Evolutionary conservation across 2,888 invertebrate genomes (phyloP), one percentile per base, ranked within the genome.

Genomic region (Melinaea marsaeus): DNA sequence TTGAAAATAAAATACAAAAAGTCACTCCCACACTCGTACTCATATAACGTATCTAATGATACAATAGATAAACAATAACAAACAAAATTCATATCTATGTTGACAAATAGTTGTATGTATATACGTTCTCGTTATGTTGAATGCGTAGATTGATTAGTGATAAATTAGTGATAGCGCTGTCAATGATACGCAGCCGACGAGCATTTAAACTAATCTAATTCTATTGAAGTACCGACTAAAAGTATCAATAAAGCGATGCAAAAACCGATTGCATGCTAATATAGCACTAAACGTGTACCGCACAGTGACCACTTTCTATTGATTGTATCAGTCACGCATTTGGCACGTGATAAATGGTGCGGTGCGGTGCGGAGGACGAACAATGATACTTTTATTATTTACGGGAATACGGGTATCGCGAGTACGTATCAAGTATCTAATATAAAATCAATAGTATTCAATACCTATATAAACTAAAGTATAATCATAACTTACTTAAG

Each of bases 371-470:
- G 51, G 32, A 51, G 51, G 51, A 32, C 32, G 4, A 32, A 51
- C 51, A 32, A 51, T 51, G 32, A 51, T 51, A 51, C 51, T 51
- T 51, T 51, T 51, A 51, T 51, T 51, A 51, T 51, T 51, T 51
- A 51, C 51, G 51, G 48, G 48, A 48, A 7, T 22, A n/a, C 22
- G n/a, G 32, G 32, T 32, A 51, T 32, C 51, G 4, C 11, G 7
- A 51, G 51, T 51, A 9, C 32, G 2, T 51, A 51, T 42, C 42
- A 42, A 7, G 11, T 42, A 42, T 9, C 42, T 42, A 42, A 42
- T 11, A 42, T 9, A 9, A 42, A 42, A 42, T 42, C 42, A 42
- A 11, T 22, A 42, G 42, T 42, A 42, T 42, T 9, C 42, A 42
- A 42, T 42, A 42, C 7, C 11, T 42, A 22, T 22, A 22, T 22